Percentiles rank a stretch among this genome's conserved stretches.
Conservation (phyloP, 2,113 vertebrate species). For the Epinephelus lanceolatus region DNA sequence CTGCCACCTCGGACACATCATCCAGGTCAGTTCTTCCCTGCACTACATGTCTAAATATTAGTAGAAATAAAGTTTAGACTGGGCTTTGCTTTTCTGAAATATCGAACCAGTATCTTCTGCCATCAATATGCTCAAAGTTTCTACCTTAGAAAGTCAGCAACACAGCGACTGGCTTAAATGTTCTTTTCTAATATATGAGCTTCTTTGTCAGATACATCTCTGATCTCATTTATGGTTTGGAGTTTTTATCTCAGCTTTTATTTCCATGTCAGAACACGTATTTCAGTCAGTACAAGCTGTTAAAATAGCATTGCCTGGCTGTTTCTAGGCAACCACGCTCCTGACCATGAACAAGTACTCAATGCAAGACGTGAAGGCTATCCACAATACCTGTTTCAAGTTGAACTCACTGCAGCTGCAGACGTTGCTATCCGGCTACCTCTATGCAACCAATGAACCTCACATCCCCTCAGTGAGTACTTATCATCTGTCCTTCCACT, state of each 20-base stretch:
- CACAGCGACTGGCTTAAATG: not conserved
- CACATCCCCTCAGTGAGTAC: conserved; percentile 89
- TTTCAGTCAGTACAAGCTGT: conserved; percentile 23
- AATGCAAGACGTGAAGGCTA: conserved; percentile 85
- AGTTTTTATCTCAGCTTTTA: not conserved
- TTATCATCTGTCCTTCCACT: not conserved
- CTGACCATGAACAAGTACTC: conserved; percentile 94
- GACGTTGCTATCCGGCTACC: conserved; percentile 89
- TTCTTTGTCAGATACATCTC: not conserved
- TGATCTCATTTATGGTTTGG: not conserved
- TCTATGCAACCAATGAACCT: conserved; percentile 90
- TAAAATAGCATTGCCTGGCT: conserved; percentile 50
- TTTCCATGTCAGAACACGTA: not conserved
- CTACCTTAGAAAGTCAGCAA: not conserved
- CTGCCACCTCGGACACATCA: conserved; percentile 92
- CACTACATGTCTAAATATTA: not conserved
- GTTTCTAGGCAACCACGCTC: conserved; percentile 90
- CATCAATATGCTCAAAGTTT: not conserved
- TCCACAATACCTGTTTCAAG: conserved; percentile 93
- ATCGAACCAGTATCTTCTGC: not conserved
- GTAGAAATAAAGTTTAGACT: not conserved
- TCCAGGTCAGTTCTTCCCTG: conserved; percentile 84
- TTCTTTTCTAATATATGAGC: not conserved
- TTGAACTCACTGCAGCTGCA: conserved; percentile 93
- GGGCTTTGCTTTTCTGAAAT: not conserved